Conservation (phyloP, 2,113 vertebrate species). For the Charadrius vociferus region DNA sequence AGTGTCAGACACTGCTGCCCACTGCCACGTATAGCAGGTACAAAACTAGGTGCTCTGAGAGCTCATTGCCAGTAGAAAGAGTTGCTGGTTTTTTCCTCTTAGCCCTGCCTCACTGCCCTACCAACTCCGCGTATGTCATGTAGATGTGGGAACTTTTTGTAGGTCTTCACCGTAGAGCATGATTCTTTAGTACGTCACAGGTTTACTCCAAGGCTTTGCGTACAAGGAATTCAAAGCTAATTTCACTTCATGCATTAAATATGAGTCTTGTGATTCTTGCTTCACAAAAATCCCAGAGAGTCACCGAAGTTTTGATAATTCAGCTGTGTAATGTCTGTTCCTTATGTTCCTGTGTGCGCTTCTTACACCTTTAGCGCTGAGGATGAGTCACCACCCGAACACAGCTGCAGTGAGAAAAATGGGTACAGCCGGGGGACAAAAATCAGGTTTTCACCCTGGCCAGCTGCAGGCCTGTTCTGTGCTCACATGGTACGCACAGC, state of each 20-base stretch:
- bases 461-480: background rate
- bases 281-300: background rate
- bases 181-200: background rate
- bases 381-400: background rate
- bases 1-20: background rate
- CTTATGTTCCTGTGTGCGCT: background rate
- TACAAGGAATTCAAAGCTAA: background rate
- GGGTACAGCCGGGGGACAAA: background rate
- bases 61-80: background rate
- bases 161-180: background rate
- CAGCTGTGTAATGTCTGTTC: constrained; percentile 10
- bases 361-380: background rate
- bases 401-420: background rate
- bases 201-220: background rate
- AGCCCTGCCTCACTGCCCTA: background rate
- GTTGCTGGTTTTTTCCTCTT: background rate
- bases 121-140: accelerated
- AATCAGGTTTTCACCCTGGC: background rate
- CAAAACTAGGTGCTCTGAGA: background rate
- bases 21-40: background rate
- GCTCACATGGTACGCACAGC: background rate
- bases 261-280: background rate
- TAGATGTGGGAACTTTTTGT: background rate
- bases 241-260: constrained; percentile 24
- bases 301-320: background rate